Percentiles rank a stretch among this genome's conserved stretches.
These are phyloP conservation scores for Struthio camelus DNA, from an alignment of 2,113 vertebrate species.

Conservation along the genomic window DNA sequence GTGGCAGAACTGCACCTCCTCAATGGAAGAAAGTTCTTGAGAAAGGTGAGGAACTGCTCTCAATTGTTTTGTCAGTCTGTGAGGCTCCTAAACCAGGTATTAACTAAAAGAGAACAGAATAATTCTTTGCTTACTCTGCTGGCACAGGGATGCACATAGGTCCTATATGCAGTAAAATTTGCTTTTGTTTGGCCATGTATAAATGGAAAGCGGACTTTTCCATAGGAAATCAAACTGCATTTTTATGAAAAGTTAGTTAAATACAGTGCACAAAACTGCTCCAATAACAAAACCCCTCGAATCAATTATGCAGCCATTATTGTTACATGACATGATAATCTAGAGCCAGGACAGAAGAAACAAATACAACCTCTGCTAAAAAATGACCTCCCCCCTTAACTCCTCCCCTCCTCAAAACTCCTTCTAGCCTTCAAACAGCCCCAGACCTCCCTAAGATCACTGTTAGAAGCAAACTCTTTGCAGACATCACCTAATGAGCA, in stretches of 20 bases:
- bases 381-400: neutral
- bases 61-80: neutral
- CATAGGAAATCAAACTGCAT: neutral
- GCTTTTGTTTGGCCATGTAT: neutral
- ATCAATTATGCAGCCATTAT: neutral
- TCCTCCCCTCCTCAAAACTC: neutral
- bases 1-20: neutral
- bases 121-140: neutral
- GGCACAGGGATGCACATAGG: neutral
- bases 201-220: neutral
- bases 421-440: neutral
- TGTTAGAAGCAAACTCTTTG: neutral
- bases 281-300: neutral
- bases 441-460: accelerated
- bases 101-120: neutral
- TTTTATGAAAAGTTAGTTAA: neutral
- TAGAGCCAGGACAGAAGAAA: neutral
- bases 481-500: neutral
- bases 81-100: neutral
- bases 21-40: neutral
- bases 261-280: neutral
- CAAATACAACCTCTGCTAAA: neutral
- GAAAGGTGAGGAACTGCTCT: neutral
- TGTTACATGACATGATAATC: accelerated
- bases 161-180: neutral